Conservation (phyloP, 2,797 vertebrate species). For the Emys orbicularis region DNA sequence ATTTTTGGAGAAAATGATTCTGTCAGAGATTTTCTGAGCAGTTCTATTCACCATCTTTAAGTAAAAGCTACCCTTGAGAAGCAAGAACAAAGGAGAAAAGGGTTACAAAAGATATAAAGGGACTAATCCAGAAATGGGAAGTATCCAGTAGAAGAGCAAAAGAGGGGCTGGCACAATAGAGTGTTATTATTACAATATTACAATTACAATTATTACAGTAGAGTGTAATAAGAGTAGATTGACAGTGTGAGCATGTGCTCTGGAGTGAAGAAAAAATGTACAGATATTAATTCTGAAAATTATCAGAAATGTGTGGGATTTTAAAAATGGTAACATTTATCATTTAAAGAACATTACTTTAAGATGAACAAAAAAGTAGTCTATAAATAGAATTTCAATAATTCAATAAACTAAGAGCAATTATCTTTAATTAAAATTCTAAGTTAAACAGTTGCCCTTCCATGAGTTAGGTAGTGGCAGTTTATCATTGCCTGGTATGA, state of each 20-base stretch:
- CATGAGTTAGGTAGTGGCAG: not conserved
- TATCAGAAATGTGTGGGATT: not conserved
- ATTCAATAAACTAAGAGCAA: not conserved
- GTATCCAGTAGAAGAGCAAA: not conserved
- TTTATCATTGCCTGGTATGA: not conserved
- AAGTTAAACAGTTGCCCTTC: not conserved
- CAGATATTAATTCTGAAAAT: not conserved
- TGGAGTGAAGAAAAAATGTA: not conserved
- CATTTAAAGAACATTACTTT: not conserved
- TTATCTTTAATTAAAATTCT: not conserved
- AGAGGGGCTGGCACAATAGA: not conserved
- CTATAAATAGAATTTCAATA: not conserved
- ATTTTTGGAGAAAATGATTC: not conserved
- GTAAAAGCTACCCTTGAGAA: not conserved
- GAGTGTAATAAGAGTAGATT: not conserved
- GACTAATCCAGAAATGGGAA: not conserved
- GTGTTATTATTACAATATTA: too few relatives aligned
- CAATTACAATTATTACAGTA: not conserved
- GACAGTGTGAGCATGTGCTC: not conserved
- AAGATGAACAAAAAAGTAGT: not conserved
- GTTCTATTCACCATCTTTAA: not conserved
- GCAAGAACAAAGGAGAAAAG: not conserved
- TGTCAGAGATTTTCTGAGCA: slow-evolving; percentile 1
- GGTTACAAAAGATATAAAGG: not conserved
- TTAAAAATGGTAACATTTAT: not conserved